Base-by-base conservation (phyloP, 1,140 invertebrate genomes). In the Meteorus sp. region DNA sequence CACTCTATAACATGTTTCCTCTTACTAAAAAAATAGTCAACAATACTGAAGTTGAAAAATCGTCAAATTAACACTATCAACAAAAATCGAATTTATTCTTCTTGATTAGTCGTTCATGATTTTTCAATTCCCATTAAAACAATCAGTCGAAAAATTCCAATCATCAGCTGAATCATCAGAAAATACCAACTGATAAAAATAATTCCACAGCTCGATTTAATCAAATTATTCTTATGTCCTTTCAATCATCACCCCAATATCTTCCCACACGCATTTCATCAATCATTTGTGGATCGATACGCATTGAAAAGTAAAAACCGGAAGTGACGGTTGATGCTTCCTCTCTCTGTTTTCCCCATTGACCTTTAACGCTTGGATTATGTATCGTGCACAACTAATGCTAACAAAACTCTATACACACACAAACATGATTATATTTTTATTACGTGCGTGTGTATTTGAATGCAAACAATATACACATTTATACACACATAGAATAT, bases 311-410 rank as follows among this genome's bases (percentile, higher is more conserved):
- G 33, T 13, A 44, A 55, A 55, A 47, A 44, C 20, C 23, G 51
- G 51, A 55, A 55, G 39, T 27, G 11, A 25, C 37, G 25, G 39
- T 43, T 13, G 5, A 22, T 31, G 22, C 20, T 44, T 43, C 37
- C 52, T 55, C 25, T 55, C 29, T 43, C 33, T n/a, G 22, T 53
- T 55, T 55, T 55, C 52, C 44, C 37, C 15, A 27, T 39, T 55
- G 52, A 55, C 52, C 52, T 55, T 55, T 55, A 29, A 20, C 17
- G 15, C 22, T 27, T 7, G 7, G 23, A 48, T 48, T 22, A 48
- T 27, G 31, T 25, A 15, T 27, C 23, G 44, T 41, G 20, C 27
- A 23, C 19, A 47, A 15, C 41, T 47, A 47, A 39, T 15, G 11
- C 11, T 6, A 15, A n/a, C 35, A 7, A 39, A 39, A 13, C 15